A percentile compares a stretch with the other conserved stretches of the same genome.
phyloP scores from a whole-genome alignment of 2,888 invertebrate species.

The Dichetophora obliterata region DNA sequence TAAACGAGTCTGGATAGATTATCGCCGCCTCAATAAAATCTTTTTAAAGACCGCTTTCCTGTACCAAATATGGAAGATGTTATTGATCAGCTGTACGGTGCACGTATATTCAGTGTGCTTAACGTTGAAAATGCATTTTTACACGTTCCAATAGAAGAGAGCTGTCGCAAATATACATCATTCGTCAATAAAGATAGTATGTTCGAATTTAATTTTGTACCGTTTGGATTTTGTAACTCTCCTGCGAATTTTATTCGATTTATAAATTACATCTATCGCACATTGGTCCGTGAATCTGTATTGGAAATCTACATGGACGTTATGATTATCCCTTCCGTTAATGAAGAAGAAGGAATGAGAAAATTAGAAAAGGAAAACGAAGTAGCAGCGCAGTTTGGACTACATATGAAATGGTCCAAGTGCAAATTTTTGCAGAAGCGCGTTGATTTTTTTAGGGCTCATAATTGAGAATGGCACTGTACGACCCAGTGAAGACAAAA shows the following conservation, averaged over 20 bases:
- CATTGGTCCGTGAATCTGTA: background rate
- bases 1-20: background rate
- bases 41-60: background rate
- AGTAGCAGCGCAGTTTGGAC: background rate
- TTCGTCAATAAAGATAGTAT: slow-evolving; percentile 31
- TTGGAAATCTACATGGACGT: slow-evolving; percentile 41
- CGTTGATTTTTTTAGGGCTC: slow-evolving; percentile 45
- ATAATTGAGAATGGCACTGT: slow-evolving; percentile 31
- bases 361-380: slow-evolving; percentile 5
- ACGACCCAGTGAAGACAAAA: slow-evolving; percentile 27
- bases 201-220: slow-evolving; percentile 40
- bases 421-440: slow-evolving; percentile 42
- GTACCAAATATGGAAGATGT: background rate
- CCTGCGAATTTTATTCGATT: background rate
- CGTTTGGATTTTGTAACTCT: background rate
- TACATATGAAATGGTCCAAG: slow-evolving; percentile 43
- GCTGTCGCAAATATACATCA: slow-evolving; percentile 35
- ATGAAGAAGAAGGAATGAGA: slow-evolving; percentile 37
- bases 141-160: slow-evolving; percentile 30
- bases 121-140: background rate
- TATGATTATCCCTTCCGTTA: slow-evolving; percentile 43
- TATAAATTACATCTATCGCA: background rate
- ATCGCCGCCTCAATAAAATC: background rate
- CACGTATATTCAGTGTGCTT: background rate
- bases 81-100: background rate